A percentile compares a stretch with the other conserved stretches of the same genome.
Conservation (phyloP, 2,888 invertebrate genomes). For the Hesperia comma region DNA sequence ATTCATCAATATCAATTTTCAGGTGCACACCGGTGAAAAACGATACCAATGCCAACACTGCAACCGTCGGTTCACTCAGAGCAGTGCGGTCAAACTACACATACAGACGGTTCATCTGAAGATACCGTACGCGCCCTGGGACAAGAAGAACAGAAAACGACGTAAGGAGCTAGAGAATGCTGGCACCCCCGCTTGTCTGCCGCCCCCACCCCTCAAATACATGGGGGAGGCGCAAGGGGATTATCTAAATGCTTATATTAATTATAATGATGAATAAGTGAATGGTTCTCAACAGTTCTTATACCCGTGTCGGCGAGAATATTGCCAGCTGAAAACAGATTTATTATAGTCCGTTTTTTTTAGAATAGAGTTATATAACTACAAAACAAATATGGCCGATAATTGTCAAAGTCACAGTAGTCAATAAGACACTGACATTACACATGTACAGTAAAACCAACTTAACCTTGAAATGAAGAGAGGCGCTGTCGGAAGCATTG, state of each 20-base stretch:
- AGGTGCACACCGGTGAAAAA: slow-evolving; percentile 80
- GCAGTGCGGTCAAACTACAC: slow-evolving; percentile 77
- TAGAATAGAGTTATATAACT: too few relatives aligned
- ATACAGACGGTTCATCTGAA: slow-evolving; percentile 78
- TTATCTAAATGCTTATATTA: slow-evolving; percentile 69
- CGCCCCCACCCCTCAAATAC: slow-evolving; percentile 51
- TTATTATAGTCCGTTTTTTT: too few relatives aligned
- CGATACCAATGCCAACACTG: slow-evolving; percentile 77
- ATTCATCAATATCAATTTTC: not conserved
- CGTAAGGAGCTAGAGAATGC: slow-evolving; percentile 59
- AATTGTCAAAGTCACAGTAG: too few relatives aligned
- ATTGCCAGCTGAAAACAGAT: too few relatives aligned
- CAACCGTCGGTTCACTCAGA: slow-evolving; percentile 75
- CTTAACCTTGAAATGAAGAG: too few relatives aligned
- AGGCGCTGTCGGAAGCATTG: too few relatives aligned
- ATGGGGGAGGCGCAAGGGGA: slow-evolving; percentile 60
- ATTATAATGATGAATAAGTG: slow-evolving; percentile 62
- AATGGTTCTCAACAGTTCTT: not conserved
- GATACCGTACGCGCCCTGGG: slow-evolving; percentile 80
- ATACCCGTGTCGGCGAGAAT: too few relatives aligned
- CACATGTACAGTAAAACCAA: too few relatives aligned
- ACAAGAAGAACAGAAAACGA: slow-evolving; percentile 71
- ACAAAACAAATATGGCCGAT: too few relatives aligned
- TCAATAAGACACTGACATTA: too few relatives aligned
- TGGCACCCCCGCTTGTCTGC: slow-evolving; percentile 37